A percentile compares a stretch with the other conserved stretches of the same genome.
Conservation (phyloP, 2,113 vertebrate genomes). For the Dipodomys ordii region DNA sequence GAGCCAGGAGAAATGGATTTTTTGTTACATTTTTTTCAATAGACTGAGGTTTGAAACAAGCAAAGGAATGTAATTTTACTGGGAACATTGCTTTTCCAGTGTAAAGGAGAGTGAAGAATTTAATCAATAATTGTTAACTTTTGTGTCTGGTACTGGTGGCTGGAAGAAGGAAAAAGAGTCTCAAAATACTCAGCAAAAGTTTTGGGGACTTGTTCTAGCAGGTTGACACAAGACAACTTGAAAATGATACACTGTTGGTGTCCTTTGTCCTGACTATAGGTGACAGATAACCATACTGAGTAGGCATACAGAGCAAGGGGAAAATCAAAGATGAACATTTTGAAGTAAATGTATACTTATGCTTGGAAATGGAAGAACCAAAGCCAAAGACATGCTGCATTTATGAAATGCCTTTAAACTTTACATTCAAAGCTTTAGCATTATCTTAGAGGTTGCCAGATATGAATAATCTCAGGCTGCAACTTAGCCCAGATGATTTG, state of each 20-base stretch:
- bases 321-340: background rate
- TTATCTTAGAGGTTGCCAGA: background rate
- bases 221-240: conserved; percentile 52
- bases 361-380: background rate
- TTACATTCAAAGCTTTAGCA: background rate
- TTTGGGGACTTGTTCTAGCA: conserved; percentile 57
- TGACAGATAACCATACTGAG: conserved; percentile 46
- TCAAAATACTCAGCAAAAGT: background rate
- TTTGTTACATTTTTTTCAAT: conserved; percentile 28
- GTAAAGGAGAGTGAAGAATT: conserved; percentile 14
- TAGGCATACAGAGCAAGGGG: background rate
- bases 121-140: conserved; percentile 51
- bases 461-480: background rate
- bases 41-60: conserved; percentile 31
- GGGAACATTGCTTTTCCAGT: background rate
- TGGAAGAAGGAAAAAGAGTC: background rate
- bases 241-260: conserved; percentile 57
- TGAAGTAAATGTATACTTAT: background rate
- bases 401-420: background rate
- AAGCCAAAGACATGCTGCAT: background rate
- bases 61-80: background rate
- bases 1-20: background rate
- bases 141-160: background rate
- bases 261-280: conserved; percentile 59
- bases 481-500: background rate